Conservation (phyloP, 2,113 vertebrate genomes). For the Lontra canadensis region DNA sequence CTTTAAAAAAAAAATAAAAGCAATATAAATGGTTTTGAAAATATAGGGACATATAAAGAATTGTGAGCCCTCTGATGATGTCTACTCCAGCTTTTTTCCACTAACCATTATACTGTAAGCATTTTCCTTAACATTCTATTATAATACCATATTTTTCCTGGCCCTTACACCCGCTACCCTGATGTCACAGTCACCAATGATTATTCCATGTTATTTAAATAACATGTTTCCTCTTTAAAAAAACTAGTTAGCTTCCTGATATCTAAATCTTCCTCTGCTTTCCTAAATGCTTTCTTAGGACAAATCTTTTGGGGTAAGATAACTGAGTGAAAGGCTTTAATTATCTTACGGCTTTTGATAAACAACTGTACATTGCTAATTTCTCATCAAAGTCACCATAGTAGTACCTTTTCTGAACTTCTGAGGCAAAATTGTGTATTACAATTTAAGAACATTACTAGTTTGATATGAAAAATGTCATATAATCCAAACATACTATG, state of each 20-base stretch:
- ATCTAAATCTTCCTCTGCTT: not conserved
- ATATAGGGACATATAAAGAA: not conserved
- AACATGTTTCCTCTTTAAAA: not conserved
- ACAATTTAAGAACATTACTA: not conserved
- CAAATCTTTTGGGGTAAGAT: not conserved
- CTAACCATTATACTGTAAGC: not conserved
- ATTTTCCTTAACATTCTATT: not conserved
- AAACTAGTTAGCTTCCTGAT: not conserved
- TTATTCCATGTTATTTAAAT: not conserved
- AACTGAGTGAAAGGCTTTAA: not conserved
- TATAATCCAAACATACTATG: not conserved
- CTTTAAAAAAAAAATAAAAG: not conserved
- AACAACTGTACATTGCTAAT: not conserved
- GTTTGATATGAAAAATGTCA: not conserved
- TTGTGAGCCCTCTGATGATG: not conserved
- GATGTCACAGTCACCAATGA: not conserved
- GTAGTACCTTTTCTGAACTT: not conserved
- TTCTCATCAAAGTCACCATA: not conserved
- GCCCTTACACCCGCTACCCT: rapidly evolving
- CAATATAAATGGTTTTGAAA: slow-evolving; percentile 7
- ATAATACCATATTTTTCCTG: not conserved
- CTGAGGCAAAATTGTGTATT: not conserved
- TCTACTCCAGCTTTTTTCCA: not conserved
- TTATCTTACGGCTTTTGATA: not conserved
- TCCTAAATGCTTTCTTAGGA: not conserved